Percentiles rank a stretch among this genome's conserved stretches.
Conservation (phyloP, 2,888 invertebrate genomes). For the Drosophila kokeensis region DNA sequence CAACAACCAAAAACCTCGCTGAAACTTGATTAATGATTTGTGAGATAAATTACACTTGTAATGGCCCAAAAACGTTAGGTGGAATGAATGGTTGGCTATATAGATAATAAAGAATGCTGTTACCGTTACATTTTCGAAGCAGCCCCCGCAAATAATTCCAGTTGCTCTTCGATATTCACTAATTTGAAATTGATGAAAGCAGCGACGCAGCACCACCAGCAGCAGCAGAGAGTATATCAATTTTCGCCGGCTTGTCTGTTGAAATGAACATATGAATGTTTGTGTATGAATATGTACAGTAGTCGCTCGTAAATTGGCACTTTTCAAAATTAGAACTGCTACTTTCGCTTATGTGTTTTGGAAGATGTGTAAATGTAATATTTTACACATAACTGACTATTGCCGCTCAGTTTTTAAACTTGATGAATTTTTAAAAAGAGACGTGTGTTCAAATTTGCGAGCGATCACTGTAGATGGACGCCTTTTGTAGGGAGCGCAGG, state of each 20-base stretch:
- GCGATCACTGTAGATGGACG: constrained; percentile 15
- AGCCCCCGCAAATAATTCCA: constrained; percentile 72
- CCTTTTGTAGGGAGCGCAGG: constrained; percentile 59
- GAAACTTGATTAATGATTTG: constrained; percentile 76
- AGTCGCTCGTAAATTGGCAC: neutral
- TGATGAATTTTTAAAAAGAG: too few species aligned
- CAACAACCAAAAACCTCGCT: constrained; percentile 32
- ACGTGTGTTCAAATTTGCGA: neutral
- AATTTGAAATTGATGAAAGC: constrained; percentile 80
- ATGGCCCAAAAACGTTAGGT: constrained; percentile 57
- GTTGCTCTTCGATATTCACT: constrained; percentile 72
- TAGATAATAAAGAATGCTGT: constrained; percentile 52
- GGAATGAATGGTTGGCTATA: constrained; percentile 50
- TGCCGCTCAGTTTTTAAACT: neutral
- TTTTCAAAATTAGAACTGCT: neutral
- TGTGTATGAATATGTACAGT: constrained; percentile 3
- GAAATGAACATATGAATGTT: constrained; percentile 13
- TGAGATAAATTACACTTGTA: constrained; percentile 80
- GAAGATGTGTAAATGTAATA: neutral
- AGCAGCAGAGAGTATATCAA: constrained; percentile 56
- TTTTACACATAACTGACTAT: neutral
- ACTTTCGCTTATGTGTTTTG: neutral
- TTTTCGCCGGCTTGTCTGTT: constrained; percentile 56
- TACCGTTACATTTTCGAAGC: constrained; percentile 47
- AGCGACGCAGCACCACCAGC: constrained; percentile 38